Percentiles rank a stretch among this genome's conserved stretches.
These are phyloP conservation scores for Pseudolycoriella hygida DNA, from an alignment of 2,888 invertebrate species.

Conservation along the genomic window DNA sequence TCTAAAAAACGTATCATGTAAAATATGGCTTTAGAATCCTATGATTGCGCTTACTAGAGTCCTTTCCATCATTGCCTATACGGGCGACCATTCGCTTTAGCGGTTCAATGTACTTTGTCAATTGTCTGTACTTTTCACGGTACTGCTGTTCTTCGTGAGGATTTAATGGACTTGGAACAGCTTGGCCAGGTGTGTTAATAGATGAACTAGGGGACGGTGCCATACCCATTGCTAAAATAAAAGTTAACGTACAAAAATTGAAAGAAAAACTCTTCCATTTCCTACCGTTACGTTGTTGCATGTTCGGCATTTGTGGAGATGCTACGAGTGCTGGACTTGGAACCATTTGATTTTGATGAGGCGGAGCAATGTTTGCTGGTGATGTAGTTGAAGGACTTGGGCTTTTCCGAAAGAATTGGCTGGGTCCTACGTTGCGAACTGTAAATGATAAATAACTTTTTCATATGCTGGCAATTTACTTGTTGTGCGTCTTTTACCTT, in stretches of 20 bases:
- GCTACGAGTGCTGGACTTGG: constrained; percentile 51
- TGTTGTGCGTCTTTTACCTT: not conserved
- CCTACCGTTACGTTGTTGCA: constrained; percentile 13
- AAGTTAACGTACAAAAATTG: not conserved
- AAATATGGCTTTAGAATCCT: too few species aligned
- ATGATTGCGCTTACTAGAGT: not conserved
- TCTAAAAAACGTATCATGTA: constrained; percentile 34
- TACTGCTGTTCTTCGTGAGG: constrained; percentile 76
- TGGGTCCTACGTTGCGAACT: constrained; percentile 48
- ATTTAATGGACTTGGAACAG: constrained; percentile 43
- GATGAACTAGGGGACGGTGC: constrained; percentile 71
- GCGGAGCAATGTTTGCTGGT: constrained; percentile 42
- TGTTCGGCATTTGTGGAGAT: constrained; percentile 43
- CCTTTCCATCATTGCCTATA: constrained; percentile 54
- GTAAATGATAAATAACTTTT: constrained; percentile 7
- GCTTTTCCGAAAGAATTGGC: constrained; percentile 61
- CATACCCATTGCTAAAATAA: constrained; percentile 29
- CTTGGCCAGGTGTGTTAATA: constrained; percentile 55
- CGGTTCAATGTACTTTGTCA: constrained; percentile 89
- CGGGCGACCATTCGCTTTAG: constrained; percentile 76
- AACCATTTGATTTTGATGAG: constrained; percentile 41
- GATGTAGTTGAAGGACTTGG: constrained; percentile 62
- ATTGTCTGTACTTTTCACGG: constrained; percentile 79
- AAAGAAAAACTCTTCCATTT: constrained; percentile 3
- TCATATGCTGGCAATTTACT: too few species aligned